Evolutionary conservation across 1,140 invertebrate genomes (phyloP).

Genomic region (Psilanteris sp.): DNA sequence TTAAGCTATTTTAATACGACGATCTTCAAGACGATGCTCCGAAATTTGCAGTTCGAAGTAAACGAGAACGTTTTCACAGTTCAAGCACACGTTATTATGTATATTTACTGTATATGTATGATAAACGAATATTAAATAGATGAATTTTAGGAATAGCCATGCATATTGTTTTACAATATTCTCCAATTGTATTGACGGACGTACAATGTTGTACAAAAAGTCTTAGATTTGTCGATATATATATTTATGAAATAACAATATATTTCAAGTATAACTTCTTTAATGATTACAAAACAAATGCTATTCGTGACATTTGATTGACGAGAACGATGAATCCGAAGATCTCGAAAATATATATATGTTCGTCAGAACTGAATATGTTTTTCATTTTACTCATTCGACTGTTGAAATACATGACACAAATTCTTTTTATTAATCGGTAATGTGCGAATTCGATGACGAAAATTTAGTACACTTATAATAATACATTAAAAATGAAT

Average conservation of each 20-base stretch:
- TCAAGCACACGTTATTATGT: slow-evolving; percentile 77
- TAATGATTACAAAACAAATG: slow-evolving; percentile 32
- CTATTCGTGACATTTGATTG: slow-evolving; percentile 20
- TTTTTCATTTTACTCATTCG: no score
- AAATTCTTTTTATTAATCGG: slow-evolving; percentile 26
- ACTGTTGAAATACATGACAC: no score
- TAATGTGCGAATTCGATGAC: slow-evolving; percentile 17
- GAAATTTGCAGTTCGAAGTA: slow-evolving; percentile 50
- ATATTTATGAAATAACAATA: slow-evolving; percentile 56
- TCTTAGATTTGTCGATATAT: slow-evolving; percentile 55
- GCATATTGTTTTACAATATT: slow-evolving; percentile 55
- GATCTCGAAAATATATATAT: no score
- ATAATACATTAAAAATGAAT: slow-evolving; percentile 9
- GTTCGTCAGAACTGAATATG: no score
- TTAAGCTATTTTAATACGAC: no score
- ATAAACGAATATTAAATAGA: slow-evolving; percentile 60
- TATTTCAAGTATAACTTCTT: slow-evolving; percentile 48
- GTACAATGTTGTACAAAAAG: slow-evolving; percentile 51
- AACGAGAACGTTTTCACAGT: slow-evolving; percentile 74
- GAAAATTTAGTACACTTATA: slow-evolving; percentile 19
- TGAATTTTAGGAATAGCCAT: slow-evolving; percentile 54
- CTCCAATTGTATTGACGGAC: slow-evolving; percentile 31
- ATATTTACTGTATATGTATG: slow-evolving; percentile 73
- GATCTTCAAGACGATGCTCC: slow-evolving; percentile 21
- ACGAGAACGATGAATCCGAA: no score